Evolutionary conservation across 92 coral and sea anemone genomes (phyloP).

Genomic region (Chrysogorgia sp.): DNA sequence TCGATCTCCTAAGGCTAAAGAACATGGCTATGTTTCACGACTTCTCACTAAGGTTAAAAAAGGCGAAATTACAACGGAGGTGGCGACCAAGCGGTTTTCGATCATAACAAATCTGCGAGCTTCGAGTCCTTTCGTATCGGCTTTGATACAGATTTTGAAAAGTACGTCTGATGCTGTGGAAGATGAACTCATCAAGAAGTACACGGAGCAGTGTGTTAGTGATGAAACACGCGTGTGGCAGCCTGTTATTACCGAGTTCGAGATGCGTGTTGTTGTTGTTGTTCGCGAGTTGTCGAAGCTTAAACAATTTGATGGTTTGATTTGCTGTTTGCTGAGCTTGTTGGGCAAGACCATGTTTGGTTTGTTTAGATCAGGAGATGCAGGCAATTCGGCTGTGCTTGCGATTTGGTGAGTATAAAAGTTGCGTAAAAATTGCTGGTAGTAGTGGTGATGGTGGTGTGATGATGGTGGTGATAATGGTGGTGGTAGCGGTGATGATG

Average conservation of each 20-base stretch:
- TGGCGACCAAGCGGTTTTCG: conserved; percentile 34
- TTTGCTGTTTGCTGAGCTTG: conserved; percentile 39
- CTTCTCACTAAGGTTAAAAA: conserved; percentile 3
- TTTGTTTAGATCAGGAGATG: conserved; percentile 18
- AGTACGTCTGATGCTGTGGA: conserved; percentile 5
- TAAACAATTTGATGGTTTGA: conserved; percentile 45
- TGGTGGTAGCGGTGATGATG: no score
- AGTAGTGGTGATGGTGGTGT: no score
- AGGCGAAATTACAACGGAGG: conserved; percentile 20
- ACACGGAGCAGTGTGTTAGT: conserved; percentile 1
- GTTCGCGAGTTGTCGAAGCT: conserved; percentile 30
- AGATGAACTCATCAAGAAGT: conserved; percentile 10
- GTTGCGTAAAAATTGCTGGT: no score
- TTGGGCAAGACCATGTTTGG: conserved; percentile 42
- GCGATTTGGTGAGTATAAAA: conserved; percentile 34
- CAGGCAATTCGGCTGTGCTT: conserved; percentile 47
- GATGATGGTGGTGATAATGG: no score
- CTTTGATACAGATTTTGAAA: conserved; percentile 27
- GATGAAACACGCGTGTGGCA: conserved; percentile 40
- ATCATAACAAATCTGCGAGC: background rate
- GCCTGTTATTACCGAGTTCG: conserved; percentile 69
- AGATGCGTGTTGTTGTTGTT: conserved; percentile 60
- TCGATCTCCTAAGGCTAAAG: conserved; percentile 7
- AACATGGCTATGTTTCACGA: background rate
- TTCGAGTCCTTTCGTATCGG: conserved; percentile 11